Conservation (phyloP, 1,140 invertebrate species). For the Lepidotrigona ventralis region DNA sequence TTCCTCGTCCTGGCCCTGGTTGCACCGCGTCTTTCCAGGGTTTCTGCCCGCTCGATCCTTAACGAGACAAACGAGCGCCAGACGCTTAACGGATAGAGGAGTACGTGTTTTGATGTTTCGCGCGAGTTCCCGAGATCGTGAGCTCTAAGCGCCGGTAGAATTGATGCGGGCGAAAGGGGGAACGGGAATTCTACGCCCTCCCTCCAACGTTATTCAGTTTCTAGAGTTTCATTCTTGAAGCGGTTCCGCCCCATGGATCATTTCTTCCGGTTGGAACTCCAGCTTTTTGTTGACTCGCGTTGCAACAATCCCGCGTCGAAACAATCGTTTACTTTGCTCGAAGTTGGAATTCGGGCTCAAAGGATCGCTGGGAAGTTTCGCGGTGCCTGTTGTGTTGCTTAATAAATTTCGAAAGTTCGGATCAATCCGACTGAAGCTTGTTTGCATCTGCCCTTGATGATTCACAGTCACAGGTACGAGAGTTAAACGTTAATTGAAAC, state of each 20-base stretch:
- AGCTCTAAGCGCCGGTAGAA: background rate
- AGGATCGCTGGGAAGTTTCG: background rate
- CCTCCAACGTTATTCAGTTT: background rate
- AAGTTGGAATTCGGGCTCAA: background rate
- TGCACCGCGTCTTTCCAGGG: conserved; percentile 1
- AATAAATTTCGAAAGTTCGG: background rate
- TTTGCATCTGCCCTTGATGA: background rate
- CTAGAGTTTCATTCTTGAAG: background rate
- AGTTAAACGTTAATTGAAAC: no score
- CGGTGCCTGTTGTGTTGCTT: background rate
- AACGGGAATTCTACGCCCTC: background rate
- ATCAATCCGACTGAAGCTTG: background rate
- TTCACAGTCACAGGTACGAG: no score
- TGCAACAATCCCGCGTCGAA: background rate
- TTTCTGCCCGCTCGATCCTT: conserved; percentile 2
- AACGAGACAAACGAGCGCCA: conserved; percentile 2
- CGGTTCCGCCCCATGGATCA: background rate
- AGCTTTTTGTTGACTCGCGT: background rate
- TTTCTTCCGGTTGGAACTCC: background rate
- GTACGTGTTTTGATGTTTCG: conserved; percentile 5
- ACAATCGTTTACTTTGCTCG: background rate
- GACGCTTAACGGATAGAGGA: conserved; percentile 4
- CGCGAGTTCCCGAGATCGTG: background rate
- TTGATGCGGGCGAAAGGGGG: background rate
- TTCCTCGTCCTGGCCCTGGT: background rate